Base-by-base conservation (phyloP, 2,888 invertebrate genomes). In the Geophilus truncorum region DNA sequence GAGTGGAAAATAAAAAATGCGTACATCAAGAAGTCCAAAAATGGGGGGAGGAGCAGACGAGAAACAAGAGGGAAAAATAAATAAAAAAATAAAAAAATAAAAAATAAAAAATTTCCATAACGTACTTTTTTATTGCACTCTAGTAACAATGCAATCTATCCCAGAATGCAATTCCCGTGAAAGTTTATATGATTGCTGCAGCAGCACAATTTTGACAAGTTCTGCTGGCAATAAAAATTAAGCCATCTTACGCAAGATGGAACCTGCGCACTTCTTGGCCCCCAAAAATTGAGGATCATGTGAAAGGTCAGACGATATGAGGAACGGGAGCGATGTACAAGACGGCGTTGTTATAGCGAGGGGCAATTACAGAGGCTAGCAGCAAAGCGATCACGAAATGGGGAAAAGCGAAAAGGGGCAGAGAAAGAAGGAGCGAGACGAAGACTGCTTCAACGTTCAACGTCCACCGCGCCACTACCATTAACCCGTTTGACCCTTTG, bases 401-500 rank as follows among this genome's bases (percentile, higher is more conserved):
- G 15, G 36, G n/a, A n/a, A n/a, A n/a, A n/a, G n/a, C n/a, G 36
- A 40, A 40, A 40, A 40, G 36, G 57, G 57, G 57, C 57, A 57
- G 57, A n/a, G 18, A 57, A 57, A 57, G 57, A 23, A 57, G 23
- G 57, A 57, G 57, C 57, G 36, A 40, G 36, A 40, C 36, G 36
- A 9, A 15, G 36, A 5, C 36, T 40, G 57, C 57, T 57, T 57
- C 57, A 57, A 57, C n/a, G n/a, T n/a, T n/a, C n/a, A n/a, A n/a
- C n/a, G n/a, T n/a, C n/a, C n/a, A n/a, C n/a, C n/a, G n/a, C 57
- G 57, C 57, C 57, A 57, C 7, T 57, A 21, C 57, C 57, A 57
- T 57, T 57, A 57, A 57, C 57, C 57, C 57, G 15, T 57, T 57
- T 57, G 57, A 57, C 57, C 57, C 57, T 57, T 57, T 57, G 57